Evolutionary conservation across 2,113 vertebrate species (phyloP), one percentile per base, ranked within the genome.

Genomic region (Aplodontia rufa): DNA sequence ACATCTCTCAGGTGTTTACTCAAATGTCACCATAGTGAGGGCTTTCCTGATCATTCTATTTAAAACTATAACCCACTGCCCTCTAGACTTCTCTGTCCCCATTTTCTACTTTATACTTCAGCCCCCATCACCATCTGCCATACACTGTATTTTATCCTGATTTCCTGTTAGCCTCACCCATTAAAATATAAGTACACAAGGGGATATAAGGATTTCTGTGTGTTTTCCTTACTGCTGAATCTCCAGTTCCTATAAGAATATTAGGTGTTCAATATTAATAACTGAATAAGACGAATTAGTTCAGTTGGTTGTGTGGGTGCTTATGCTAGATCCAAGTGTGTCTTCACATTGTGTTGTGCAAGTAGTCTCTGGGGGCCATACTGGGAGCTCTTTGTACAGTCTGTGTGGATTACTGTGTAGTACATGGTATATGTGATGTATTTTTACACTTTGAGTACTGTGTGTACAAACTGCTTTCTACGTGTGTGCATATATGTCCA

Each of bases 81-180:
- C 74, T 71, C 32, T 45, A 62, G 64, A 26, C 42, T 62, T 66
- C 64, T 32, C 51, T 51, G 2, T 40, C 51, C n/a, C 66, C 68
- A 55, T 28, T 45, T 60, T 55, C 53, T 13, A 26, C 40, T 19
- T 84, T 32, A 1, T 42, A 35, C n/a, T 42, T 62, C 75, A 64
- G 24, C 76, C 17, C 14, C 42, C 28, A 66, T 32, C 8, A 10
- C 71, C 40, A 80, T 5, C 71, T 83, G 69, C 69, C 35, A 32
- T 0, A 40, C 5, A 22, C 42, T 91, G 9, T 32, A 69, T 71
- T 91, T 76, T 53, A 69, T 93, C 66, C 68, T 81, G 37, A 72
- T 74, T 92, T 94, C 66, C 75, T 42, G 8, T 86, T 45, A 47
- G 30, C 68, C 60, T 93, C 37, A 32, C 26, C 66, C 72, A 90